Evolutionary conservation across 2,888 invertebrate species (phyloP).

Genomic region (Spodoptera picta): DNA sequence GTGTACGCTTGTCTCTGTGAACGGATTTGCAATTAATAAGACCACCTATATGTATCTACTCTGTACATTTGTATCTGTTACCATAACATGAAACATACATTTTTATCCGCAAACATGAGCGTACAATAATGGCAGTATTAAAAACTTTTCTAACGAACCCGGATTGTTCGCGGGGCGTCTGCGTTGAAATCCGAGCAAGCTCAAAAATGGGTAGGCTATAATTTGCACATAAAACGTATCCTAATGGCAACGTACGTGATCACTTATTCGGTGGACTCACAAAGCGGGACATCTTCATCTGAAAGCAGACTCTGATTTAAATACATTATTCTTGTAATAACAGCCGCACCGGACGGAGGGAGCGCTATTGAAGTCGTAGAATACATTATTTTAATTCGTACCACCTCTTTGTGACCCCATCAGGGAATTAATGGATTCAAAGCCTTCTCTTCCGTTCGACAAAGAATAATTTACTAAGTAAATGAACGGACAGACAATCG

Average conservation of each 20-base stretch:
- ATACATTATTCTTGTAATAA: slow-evolving; percentile 88
- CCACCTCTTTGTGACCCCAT: slow-evolving; percentile 88
- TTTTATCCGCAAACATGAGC: slow-evolving; percentile 44
- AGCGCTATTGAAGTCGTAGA: slow-evolving; percentile 86
- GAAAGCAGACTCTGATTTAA: slow-evolving; percentile 87
- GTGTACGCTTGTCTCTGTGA: slow-evolving; percentile 71
- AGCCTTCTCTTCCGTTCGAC: slow-evolving; percentile 87
- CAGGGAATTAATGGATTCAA: slow-evolving; percentile 88
- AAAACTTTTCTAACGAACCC: slow-evolving; percentile 84
- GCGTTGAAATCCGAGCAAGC: slow-evolving; percentile 74
- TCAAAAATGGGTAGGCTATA: slow-evolving; percentile 87
- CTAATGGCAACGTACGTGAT: slow-evolving; percentile 87
- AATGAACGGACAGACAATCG: slow-evolving; percentile 88
- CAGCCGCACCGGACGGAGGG: slow-evolving; percentile 84
- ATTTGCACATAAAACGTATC: slow-evolving; percentile 89
- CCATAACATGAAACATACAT: slow-evolving; percentile 11
- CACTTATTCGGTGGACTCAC: slow-evolving; percentile 84
- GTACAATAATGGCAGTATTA: slow-evolving; percentile 61
- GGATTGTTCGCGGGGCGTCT: slow-evolving; percentile 74
- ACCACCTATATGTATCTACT: slow-evolving; percentile 33
- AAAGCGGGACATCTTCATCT: slow-evolving; percentile 86
- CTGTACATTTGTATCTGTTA: slow-evolving; percentile 11
- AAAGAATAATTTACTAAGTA: slow-evolving; percentile 89
- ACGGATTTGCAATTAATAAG: slow-evolving; percentile 79
- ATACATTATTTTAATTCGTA: slow-evolving; percentile 88